These are phyloP conservation scores for Athalia rosae DNA, from an alignment of 2,888 invertebrate genomes.

Conservation along the genomic window DNA sequence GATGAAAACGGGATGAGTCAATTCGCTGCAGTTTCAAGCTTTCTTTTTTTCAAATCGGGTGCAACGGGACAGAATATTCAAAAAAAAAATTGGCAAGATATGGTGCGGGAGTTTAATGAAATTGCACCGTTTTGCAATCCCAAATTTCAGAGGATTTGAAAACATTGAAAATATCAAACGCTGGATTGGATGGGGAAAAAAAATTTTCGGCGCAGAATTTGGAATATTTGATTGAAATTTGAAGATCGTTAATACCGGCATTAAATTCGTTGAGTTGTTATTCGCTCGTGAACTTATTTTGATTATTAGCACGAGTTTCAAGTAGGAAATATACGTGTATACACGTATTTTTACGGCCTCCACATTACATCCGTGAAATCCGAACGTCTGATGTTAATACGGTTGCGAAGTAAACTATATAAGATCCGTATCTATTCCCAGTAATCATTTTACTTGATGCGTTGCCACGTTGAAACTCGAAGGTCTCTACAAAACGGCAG, in stretches of 20 bases:
- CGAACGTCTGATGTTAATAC: background rate
- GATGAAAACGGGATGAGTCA: too few relatives aligned
- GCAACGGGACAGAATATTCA: too few relatives aligned
- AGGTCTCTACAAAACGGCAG: background rate
- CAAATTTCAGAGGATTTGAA: too few relatives aligned
- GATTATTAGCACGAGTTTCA: background rate
- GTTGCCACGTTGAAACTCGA: constrained; percentile 9
- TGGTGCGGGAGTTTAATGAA: too few relatives aligned
- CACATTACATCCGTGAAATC: constrained; percentile 16
- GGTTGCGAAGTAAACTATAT: constrained; percentile 3
- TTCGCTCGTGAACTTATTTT: background rate
- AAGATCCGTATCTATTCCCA: background rate
- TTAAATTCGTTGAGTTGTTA: background rate
- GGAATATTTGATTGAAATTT: too few relatives aligned
- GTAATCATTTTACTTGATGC: constrained; percentile 7
- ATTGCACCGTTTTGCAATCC: too few relatives aligned
- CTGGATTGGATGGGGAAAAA: too few relatives aligned
- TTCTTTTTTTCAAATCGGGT: too few relatives aligned
- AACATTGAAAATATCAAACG: too few relatives aligned
- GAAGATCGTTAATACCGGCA: background rate
- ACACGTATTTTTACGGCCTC: constrained; percentile 19
- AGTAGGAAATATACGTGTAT: background rate
- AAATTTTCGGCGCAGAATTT: too few relatives aligned
- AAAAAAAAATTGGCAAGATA: too few relatives aligned
- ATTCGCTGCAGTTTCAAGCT: too few relatives aligned